Conservation (phyloP, 2,888 invertebrate genomes). For the Hydriomena furcata region DNA sequence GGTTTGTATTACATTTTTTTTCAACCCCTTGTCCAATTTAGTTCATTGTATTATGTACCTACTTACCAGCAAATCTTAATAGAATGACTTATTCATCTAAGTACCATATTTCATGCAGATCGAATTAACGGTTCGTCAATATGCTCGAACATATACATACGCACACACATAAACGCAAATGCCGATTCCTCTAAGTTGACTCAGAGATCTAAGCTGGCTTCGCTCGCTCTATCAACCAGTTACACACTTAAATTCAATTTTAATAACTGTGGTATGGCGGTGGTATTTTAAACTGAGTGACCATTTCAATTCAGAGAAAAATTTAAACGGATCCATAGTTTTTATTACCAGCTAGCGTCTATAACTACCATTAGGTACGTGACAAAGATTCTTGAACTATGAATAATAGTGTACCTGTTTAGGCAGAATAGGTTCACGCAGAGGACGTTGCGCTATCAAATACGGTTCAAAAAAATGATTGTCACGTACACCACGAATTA, state of each 20-base stretch:
- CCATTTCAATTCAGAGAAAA: not conserved
- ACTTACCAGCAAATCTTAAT: too few relatives aligned
- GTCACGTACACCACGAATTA: conserved; percentile 78
- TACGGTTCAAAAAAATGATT: conserved; percentile 54
- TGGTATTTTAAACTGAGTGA: not conserved
- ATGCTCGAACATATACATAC: too few relatives aligned
- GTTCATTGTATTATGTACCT: too few relatives aligned
- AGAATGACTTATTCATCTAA: too few relatives aligned
- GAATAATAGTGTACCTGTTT: conserved; percentile 64
- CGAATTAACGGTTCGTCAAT: too few relatives aligned
- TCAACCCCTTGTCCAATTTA: too few relatives aligned
- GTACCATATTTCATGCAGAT: too few relatives aligned
- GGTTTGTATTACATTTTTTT: too few relatives aligned
- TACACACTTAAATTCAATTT: not conserved
- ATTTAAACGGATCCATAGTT: not conserved
- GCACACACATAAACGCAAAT: too few relatives aligned
- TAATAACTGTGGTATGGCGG: not conserved
- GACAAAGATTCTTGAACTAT: conserved; percentile 51
- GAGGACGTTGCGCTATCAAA: conserved; percentile 50
- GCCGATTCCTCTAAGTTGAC: too few relatives aligned
- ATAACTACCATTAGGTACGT: conserved; percentile 55
- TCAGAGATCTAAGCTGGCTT: too few relatives aligned
- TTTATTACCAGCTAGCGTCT: conserved; percentile 10
- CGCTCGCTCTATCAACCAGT: too few relatives aligned
- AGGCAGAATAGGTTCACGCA: conserved; percentile 67